Base-by-base conservation (phyloP, 1,140 invertebrate species). In the Wasmannia auropunctata region DNA sequence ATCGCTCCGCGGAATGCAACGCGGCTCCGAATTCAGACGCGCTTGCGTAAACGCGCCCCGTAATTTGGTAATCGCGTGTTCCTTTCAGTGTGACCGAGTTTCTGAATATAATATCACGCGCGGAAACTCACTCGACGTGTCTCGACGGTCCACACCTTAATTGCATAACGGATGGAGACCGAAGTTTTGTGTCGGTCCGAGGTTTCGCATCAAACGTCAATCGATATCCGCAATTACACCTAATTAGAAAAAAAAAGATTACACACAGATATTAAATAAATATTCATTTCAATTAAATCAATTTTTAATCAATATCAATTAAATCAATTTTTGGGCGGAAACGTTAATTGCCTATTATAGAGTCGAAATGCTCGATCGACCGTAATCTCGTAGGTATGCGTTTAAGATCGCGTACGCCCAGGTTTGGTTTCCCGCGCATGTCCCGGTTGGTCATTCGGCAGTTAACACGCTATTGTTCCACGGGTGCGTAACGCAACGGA, bases 1-100 rank as follows among this genome's bases (percentile, higher is more conserved):
- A 16, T 16, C 19, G n/a, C 46, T n/a, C n/a, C 31, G 7, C 5
- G 43, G 43, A 79, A 67, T 79, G 76, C 28, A 5, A 10, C 3
- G 8, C 56, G 43, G 16, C 11, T 25, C 28, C 31, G 43, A 67
- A 80, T 80, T 80, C 46, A 51, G 76, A n/a, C 31, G 76, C 62
- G 40, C 31, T 67, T 80, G 76, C 76, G 76, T 54, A 69, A 80
- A 69, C 4, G 62, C 22, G 22, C 14, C n/a, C n/a, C n/a, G n/a
- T n/a, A n/a, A n/a, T 67, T 67, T 40, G 10, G 31, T 54, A 67
- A 80, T 80, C 62, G 22, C 63, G 31, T 56, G 31, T 37, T 56
- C 5, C 19, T 74, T 74, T 7, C n/a, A n/a, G n/a, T 4, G 7
- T 54, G n/a, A 25, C 4, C 31, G 49, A 3, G 1, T 34, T 14